Evolutionary conservation across 2,888 invertebrate species (phyloP).

Genomic region (Catocala fraxini): DNA sequence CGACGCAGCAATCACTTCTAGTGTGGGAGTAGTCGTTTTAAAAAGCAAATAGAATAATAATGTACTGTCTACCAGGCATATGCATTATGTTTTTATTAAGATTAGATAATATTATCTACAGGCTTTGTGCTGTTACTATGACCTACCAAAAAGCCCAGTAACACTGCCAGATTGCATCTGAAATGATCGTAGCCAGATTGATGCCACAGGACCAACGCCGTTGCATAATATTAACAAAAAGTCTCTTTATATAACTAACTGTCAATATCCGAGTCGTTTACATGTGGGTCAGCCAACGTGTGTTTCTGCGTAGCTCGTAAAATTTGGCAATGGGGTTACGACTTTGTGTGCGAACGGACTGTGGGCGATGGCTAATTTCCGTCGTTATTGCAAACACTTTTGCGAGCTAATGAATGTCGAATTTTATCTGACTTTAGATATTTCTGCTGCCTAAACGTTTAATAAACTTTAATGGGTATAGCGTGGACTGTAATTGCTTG

Average conservation of each 20-base stretch:
- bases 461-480: background rate
- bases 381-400: constrained; percentile 7
- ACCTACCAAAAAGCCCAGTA: no score
- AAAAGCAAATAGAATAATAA: no score
- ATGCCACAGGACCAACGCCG: no score
- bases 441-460: background rate
- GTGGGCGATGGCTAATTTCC: constrained; percentile 6
- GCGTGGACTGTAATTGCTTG: background rate
- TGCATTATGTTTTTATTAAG: no score
- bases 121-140: no score
- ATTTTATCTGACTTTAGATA: background rate
- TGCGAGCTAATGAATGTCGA: constrained; percentile 8
- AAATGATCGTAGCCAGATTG: no score
- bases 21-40: no score
- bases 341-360: constrained; percentile 9
- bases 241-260: background rate
- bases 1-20: no score
- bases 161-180: no score
- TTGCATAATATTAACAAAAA: background rate
- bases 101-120: no score
- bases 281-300: constrained; percentile 9
- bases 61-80: no score
- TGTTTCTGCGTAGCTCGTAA: constrained; percentile 13
- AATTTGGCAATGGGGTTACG: constrained; percentile 19
- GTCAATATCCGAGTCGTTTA: constrained; percentile 1